phyloP scores from a whole-genome alignment of 2,888 invertebrate genomes.

The Agrochola lota region DNA sequence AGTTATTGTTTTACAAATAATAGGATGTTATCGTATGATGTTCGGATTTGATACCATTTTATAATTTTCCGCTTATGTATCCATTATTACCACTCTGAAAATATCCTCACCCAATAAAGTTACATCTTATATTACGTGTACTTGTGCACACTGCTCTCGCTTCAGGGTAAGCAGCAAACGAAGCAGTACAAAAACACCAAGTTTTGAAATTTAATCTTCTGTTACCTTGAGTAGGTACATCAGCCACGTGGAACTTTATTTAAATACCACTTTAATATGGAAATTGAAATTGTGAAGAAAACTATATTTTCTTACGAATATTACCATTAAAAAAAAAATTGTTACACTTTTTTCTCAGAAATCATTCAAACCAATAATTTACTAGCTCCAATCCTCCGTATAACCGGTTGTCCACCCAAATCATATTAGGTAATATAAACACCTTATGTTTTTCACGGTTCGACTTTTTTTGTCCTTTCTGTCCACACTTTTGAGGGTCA shows the following conservation, averaged over 20 bases:
- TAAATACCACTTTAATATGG: conserved; percentile 15
- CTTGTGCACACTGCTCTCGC: conserved; percentile 6
- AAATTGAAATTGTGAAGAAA: conserved; percentile 13
- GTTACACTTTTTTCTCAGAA: neutral
- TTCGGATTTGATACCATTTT: neutral
- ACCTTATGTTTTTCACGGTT: neutral
- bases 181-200: conserved; percentile 40
- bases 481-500: conserved; percentile 8
- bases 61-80: neutral
- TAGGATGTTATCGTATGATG: neutral
- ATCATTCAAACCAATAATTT: neutral
- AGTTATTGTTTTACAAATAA: neutral
- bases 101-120: neutral
- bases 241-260: neutral
- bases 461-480: neutral
- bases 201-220: conserved; percentile 38
- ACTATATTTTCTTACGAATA: neutral
- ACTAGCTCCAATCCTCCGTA: neutral
- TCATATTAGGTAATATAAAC: too few species aligned
- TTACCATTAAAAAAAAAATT: too few species aligned
- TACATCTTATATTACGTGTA: neutral
- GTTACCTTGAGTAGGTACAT: neutral
- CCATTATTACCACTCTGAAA: neutral
- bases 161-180: conserved; percentile 7
- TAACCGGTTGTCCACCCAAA: neutral